Evolutionary conservation across 1,140 invertebrate species (phyloP).

Genomic region (Rhopalosiphum maidis): DNA sequence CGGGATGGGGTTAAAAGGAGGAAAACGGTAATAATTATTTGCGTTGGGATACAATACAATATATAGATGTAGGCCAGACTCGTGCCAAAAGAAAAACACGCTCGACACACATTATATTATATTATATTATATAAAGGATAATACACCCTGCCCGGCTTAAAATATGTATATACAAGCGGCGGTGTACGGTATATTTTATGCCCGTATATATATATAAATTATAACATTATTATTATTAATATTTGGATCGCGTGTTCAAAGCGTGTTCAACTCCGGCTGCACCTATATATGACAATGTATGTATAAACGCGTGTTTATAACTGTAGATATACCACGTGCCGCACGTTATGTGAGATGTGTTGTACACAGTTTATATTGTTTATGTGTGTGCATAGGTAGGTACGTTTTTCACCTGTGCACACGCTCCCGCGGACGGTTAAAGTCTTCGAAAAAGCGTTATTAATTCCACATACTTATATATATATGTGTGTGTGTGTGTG

Average conservation of each 20-base stretch:
- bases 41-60: neutral
- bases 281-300: neutral
- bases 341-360: neutral
- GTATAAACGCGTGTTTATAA: neutral
- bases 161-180: neutral
- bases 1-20: neutral
- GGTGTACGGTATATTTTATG: neutral
- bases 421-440: neutral
- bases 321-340: neutral
- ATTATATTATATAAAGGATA: neutral
- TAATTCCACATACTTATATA: neutral
- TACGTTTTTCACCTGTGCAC: conserved; percentile 8
- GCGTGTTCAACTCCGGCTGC: neutral
- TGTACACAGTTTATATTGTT: neutral
- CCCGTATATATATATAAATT: neutral
- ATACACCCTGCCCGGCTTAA: neutral
- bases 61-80: neutral
- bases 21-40: neutral
- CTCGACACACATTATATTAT: neutral
- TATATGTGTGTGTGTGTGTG: neutral
- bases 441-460: neutral
- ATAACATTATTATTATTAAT: neutral
- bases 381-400: neutral
- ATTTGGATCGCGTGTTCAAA: neutral
- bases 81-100: neutral